A percentile compares a stretch with the other conserved stretches of the same genome.
These are phyloP conservation scores for Panthera leo DNA, from an alignment of 2,113 vertebrate genomes.

Conservation along the genomic window DNA sequence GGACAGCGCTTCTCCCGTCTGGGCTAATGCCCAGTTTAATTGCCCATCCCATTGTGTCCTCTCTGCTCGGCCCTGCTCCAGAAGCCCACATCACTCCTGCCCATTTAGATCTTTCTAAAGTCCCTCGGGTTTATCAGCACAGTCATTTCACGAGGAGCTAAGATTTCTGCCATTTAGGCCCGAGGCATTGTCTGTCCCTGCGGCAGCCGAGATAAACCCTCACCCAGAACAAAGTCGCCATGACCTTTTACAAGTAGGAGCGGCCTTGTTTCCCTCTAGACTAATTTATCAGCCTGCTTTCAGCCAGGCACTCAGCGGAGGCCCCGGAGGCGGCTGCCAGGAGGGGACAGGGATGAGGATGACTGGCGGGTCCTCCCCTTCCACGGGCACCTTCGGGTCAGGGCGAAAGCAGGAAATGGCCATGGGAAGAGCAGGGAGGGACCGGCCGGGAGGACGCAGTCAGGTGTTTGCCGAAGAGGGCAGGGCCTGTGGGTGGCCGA, in stretches of 20 bases:
- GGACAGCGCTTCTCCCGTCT: constrained; percentile 13
- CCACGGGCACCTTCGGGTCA: constrained; percentile 85
- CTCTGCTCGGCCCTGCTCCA: constrained; percentile 77
- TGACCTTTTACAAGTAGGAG: constrained; percentile 97
- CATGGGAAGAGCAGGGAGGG: constrained; percentile 72
- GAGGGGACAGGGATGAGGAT: constrained; percentile 91
- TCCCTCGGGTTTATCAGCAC: constrained; percentile 94
- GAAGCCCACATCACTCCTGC: constrained; percentile 85
- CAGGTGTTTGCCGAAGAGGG: not conserved
- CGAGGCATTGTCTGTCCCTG: constrained; percentile 93
- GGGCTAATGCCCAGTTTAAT: constrained; percentile 76
- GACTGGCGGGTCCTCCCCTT: constrained; percentile 87
- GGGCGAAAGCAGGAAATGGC: constrained; percentile 78
- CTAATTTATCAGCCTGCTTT: constrained; percentile 91
- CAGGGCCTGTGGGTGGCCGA: not conserved
- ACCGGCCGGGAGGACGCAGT: not conserved
- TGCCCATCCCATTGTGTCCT: constrained; percentile 81
- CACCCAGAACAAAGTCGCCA: constrained; percentile 97
- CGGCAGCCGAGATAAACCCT: constrained; percentile 98
- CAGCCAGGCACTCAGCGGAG: constrained; percentile 84
- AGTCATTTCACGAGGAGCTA: constrained; percentile 95
- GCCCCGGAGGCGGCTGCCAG: constrained; percentile 85
- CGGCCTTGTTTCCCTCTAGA: constrained; percentile 90
- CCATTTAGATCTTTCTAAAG: constrained; percentile 91
- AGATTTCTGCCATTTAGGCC: constrained; percentile 96